Evolutionary conservation across 2,797 vertebrate species (phyloP), one percentile per base, ranked within the genome.

Genomic region (Eospalax fontanierii): DNA sequence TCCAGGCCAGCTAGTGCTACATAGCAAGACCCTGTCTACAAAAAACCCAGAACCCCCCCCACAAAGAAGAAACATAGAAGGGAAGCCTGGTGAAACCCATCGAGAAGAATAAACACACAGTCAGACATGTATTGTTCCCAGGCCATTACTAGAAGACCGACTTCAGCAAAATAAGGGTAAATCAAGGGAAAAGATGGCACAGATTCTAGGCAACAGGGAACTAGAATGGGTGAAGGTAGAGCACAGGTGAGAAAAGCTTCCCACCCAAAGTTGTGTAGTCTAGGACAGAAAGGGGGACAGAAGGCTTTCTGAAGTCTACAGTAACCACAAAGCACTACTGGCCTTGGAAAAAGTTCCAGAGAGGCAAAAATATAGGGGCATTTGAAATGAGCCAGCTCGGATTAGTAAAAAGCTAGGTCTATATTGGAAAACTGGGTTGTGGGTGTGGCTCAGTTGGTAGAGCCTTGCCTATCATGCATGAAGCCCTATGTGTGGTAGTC

Each of bases 151-250:
- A 54, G 30, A 54, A 78, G 46, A 54, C 30, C 35, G 18, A 65
- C 28, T 78, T 61, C 24, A 75, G 73, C 68, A 79, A 91, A 93
- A 43, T 16, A 61, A 91, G 30, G 65, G 5, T 46, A 90, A 78
- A 84, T 21, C 18, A 40, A 66, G 35, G 40, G 43, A 4, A 14
- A 63, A 30, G 46, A 71, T 4, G 10, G 4, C 57, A 16, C 28
- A 57, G 35, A 43, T 40, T 71, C 61, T 85, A 82, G 66, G 73
- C 74, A 71, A 70, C 4, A 63, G 22, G 19, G 88, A 43, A 57
- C 21, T 19, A 24, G 46, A 46, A 57, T 59, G 59, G 30, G 38
- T 40, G 22, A 71, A 76, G 38, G 59, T 38, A 21, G 30, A n/a
- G 21, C 33, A n/a, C 15, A 33, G 61, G 26, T 19, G 6, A 81